A percentile compares a stretch with the other conserved stretches of the same genome.
These are phyloP conservation scores for Pardalotus punctatus DNA, from an alignment of 2,113 vertebrate genomes.

Conservation along the genomic window DNA sequence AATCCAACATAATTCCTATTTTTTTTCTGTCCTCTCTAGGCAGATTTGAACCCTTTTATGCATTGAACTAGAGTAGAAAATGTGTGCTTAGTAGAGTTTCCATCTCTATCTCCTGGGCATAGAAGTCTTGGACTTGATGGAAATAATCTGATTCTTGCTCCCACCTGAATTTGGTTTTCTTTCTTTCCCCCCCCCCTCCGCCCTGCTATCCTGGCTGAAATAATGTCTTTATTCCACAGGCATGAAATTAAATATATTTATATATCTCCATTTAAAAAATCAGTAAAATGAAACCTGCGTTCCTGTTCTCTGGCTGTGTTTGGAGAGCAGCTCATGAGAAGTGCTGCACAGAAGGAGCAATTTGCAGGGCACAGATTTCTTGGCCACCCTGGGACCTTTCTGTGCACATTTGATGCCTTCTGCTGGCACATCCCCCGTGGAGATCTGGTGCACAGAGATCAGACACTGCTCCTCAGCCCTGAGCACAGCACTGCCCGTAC, in stretches of 20 bases:
- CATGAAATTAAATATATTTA: background rate
- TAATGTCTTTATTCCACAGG: background rate
- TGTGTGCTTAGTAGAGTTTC: background rate
- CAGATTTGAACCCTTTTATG: background rate
- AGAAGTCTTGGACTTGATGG: background rate
- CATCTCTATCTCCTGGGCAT: background rate
- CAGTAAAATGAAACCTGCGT: background rate
- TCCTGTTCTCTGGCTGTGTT: background rate
- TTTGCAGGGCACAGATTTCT: background rate
- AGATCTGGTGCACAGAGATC: background rate
- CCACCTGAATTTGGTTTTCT: background rate
- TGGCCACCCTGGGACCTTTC: background rate
- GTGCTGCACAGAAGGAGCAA: background rate
- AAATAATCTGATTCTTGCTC: background rate
- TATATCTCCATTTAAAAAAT: background rate
- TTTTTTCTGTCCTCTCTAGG: background rate
- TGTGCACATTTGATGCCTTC: background rate
- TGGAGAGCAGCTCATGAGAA: background rate
- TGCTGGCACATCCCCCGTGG: background rate
- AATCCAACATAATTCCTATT: background rate
- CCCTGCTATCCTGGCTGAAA: background rate
- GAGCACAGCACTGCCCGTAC: background rate
- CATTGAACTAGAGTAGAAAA: background rate
- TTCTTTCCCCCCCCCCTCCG: background rate
- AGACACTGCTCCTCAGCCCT: background rate